A percentile compares a stretch with the other conserved stretches of the same genome.
phyloP scores from a whole-genome alignment of 2,888 invertebrate species.

The Pollenia griseotomentosa region DNA sequence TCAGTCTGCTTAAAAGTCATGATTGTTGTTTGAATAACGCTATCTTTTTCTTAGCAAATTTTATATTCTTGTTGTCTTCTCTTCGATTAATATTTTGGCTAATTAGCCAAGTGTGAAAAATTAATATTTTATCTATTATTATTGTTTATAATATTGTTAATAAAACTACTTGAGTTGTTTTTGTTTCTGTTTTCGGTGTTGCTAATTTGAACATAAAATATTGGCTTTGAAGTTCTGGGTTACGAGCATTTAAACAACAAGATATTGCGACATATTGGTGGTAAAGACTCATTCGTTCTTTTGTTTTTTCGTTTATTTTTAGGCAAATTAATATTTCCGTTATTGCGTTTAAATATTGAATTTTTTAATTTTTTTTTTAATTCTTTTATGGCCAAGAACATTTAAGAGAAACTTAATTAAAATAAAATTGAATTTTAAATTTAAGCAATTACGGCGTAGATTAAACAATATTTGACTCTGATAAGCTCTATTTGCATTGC shows the following conservation, averaged over 20 bases:
- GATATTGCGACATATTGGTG: conserved; percentile 64
- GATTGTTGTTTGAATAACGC: conserved; percentile 37
- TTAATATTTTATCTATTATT: conserved; percentile 34
- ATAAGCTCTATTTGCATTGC: conserved; percentile 14
- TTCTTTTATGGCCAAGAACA: conserved; percentile 62
- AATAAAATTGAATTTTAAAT: conserved; percentile 37
- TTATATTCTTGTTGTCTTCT: conserved; percentile 19
- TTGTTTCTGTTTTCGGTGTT: background rate
- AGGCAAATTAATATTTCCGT: conserved; percentile 67
- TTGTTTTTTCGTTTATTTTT: conserved; percentile 29
- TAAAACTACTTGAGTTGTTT: conserved; percentile 13
- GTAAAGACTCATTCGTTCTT: conserved; percentile 21
- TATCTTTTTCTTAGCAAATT: background rate
- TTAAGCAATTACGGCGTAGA: background rate
- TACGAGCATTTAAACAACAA: conserved; percentile 61
- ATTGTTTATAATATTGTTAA: conserved; percentile 17
- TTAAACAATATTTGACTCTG: background rate
- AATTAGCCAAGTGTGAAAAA: conserved; percentile 69
- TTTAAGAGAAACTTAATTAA: conserved; percentile 57
- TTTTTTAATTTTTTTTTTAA: background rate
- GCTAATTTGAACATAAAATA: conserved; percentile 49
- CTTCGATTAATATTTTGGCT: conserved; percentile 46
- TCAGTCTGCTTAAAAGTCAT: conserved; percentile 46
- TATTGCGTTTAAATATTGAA: conserved; percentile 49
- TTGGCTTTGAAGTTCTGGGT: conserved; percentile 73